A percentile compares a stretch with the other conserved stretches of the same genome.
Evolutionary conservation across 2,113 vertebrate species (phyloP).

Genomic region (Trochalopteron elliotii): DNA sequence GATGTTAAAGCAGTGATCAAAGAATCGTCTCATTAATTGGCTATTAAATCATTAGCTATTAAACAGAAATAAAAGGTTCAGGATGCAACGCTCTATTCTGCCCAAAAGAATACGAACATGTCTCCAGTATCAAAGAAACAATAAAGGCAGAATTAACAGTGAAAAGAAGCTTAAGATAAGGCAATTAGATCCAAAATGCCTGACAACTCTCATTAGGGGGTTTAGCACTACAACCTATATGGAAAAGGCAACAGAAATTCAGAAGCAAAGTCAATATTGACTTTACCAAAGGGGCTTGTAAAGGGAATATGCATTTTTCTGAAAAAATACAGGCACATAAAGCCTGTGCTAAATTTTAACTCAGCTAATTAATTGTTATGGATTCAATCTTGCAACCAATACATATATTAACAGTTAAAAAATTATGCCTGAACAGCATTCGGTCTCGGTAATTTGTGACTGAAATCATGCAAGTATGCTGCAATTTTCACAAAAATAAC

Average conservation of each 20-base stretch:
- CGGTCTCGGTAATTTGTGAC: neutral
- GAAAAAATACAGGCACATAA: neutral
- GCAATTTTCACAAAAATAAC: neutral
- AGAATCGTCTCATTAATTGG: neutral
- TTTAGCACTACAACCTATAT: neutral
- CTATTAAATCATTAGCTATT: constrained; percentile 57
- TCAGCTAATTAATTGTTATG: constrained; percentile 33
- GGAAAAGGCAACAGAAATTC: neutral
- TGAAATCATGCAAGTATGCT: neutral
- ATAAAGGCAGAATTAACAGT: constrained; percentile 42
- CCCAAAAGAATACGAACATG: constrained; percentile 24
- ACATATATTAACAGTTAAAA: constrained; percentile 27
- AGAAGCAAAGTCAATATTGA: constrained; percentile 15
- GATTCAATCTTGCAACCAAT: constrained; percentile 36
- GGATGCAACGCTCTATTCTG: constrained; percentile 1
- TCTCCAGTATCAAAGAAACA: constrained; percentile 41
- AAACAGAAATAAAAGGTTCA: constrained; percentile 54
- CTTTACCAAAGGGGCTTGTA: constrained; percentile 28
- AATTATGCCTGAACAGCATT: neutral
- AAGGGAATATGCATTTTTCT: neutral
- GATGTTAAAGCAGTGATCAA: constrained; percentile 17
- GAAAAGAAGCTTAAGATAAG: constrained; percentile 54
- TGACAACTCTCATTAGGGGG: neutral
- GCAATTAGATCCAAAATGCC: constrained; percentile 46
- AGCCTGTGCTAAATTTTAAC: constrained; percentile 7